Base-by-base conservation (phyloP, 2,113 vertebrate genomes). In the Cyprinus carpio region DNA sequence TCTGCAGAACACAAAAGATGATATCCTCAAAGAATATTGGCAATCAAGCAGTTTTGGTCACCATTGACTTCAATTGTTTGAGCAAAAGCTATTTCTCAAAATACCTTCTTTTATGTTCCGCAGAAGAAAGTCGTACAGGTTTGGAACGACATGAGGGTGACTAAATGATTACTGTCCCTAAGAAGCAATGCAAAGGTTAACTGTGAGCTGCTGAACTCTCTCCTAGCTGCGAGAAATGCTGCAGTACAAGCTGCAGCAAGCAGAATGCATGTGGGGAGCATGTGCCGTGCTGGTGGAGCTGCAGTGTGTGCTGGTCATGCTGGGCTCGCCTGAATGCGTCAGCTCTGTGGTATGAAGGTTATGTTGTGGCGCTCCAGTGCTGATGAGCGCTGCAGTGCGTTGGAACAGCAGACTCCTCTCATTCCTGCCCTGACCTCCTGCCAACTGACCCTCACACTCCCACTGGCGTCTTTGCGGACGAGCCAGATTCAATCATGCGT, bases 311-410 rank as follows among this genome's bases (percentile, higher is more conserved):
- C 82, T 87, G 80, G 64, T 64, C 87, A 85, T 87, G 74, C 74
- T 84, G 77, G 81, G 83, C 85, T 83, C 86, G 89, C 76, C 87
- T 87, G 92, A 89, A 87, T 85, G 91, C 87, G 80, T 93, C 92
- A 92, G 89, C 89, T 85, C 83, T 88, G 67, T 54, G 79, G 74
- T 81, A 51, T 91, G 90, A 93, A 93, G 92, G 93, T 93, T 91
- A 91, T 88, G 85, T 88, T 89, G 87, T 88, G 90, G 88, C 88
- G 87, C 91, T 86, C 87, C 81, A 84, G 91, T 88, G 91, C 91
- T 92, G 90, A 89, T 88, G 86, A 92, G 89, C 90, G 88, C 90
- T 89, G 91, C 92, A 91, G 87, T 90, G 89, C 85, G 85, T 90
- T n/a, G 83, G 76, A 90, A 88, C 87, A 79, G 89, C 85, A 90